These are phyloP conservation scores for Plestiodon gilberti DNA, from an alignment of 2,113 vertebrate species.

Conservation along the genomic window DNA sequence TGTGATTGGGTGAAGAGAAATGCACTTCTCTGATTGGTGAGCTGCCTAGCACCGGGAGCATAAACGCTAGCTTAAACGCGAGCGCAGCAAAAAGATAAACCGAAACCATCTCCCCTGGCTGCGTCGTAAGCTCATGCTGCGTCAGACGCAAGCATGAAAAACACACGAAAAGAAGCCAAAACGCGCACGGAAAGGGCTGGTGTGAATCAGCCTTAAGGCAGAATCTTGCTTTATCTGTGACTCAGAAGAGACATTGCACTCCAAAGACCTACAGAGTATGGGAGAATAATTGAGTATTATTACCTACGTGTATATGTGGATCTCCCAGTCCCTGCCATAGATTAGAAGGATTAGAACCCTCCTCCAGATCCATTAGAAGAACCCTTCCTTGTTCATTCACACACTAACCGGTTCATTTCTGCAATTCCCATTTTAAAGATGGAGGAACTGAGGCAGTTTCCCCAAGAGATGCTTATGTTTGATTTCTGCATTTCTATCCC, in stretches of 20 bases:
- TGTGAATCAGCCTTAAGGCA: too few relatives aligned
- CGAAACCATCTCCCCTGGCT: too few relatives aligned
- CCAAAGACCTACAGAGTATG: neutral
- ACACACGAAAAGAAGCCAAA: too few relatives aligned
- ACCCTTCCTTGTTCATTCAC: neutral
- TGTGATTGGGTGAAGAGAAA: too few relatives aligned
- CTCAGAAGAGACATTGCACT: neutral
- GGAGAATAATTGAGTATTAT: neutral
- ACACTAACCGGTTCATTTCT: neutral
- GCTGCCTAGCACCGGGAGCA: too few relatives aligned
- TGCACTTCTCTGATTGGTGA: too few relatives aligned
- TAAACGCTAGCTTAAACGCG: too few relatives aligned
- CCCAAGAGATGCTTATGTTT: neutral
- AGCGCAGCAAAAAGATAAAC: too few relatives aligned
- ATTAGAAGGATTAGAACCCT: neutral
- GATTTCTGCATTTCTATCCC: neutral
- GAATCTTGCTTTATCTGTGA: neutral
- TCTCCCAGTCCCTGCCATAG: neutral
- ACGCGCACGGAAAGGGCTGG: too few relatives aligned
- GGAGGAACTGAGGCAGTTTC: neutral
- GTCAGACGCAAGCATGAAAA: too few relatives aligned
- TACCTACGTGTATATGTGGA: neutral
- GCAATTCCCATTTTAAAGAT: neutral
- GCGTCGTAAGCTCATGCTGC: too few relatives aligned
- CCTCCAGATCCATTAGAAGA: neutral